These are phyloP conservation scores for Serilophus lunatus DNA, from an alignment of 2,113 vertebrate genomes.

Conservation along the genomic window DNA sequence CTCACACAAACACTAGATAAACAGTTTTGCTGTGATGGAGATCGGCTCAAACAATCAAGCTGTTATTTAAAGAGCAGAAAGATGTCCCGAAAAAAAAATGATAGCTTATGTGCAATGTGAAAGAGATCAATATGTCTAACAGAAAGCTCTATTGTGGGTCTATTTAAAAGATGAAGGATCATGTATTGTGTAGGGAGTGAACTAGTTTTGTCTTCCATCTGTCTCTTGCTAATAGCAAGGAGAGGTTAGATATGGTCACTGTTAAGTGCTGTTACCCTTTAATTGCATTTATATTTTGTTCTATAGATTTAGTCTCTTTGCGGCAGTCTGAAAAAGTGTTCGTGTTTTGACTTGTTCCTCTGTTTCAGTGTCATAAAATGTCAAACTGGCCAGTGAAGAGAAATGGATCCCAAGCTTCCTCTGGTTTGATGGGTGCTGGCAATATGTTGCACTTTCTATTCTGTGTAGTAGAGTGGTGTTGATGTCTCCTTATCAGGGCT, in stretches of 20 bases:
- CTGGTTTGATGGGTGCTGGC: neutral
- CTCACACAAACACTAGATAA: neutral
- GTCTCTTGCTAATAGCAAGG: neutral
- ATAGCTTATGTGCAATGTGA: neutral
- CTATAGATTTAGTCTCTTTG: neutral
- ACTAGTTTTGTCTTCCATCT: neutral
- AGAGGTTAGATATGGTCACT: neutral
- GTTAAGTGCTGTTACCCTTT: neutral
- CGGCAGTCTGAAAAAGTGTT: fast-evolving
- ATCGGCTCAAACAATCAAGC: neutral
- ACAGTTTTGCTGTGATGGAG: neutral
- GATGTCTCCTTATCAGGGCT: neutral
- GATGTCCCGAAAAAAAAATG: neutral
- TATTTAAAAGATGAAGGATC: neutral
- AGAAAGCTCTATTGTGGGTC: neutral
- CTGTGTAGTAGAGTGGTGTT: neutral
- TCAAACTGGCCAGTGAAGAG: neutral
- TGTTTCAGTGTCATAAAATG: neutral
- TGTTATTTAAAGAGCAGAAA: neutral
- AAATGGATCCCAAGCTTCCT: neutral
- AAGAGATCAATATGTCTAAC: neutral
- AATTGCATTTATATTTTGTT: neutral
- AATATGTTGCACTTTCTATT: neutral
- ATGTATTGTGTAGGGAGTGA: neutral
- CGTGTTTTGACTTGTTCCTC: neutral